Evolutionary conservation across 1,140 invertebrate species (phyloP).

Genomic region (Aphelinus atriplicis): DNA sequence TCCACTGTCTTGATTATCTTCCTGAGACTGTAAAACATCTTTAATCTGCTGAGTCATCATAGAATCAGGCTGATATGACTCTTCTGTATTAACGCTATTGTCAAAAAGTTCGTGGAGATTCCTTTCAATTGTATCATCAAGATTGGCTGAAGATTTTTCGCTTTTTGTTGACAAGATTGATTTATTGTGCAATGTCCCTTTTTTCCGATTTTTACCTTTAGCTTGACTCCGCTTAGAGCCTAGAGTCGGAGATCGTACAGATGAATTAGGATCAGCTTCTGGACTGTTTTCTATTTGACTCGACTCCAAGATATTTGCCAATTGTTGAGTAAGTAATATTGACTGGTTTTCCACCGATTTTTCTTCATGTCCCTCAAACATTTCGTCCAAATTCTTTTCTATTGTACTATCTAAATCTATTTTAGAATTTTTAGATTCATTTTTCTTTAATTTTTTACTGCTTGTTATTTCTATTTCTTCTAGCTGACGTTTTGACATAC

Average conservation of each 20-base stretch:
- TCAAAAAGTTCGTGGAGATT: conserved; percentile 52
- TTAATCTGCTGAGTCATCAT: conserved; percentile 48
- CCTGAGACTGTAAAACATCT: conserved; percentile 46
- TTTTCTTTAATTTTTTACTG: conserved; percentile 22
- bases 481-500: conserved; percentile 10
- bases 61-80: conserved; percentile 18
- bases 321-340: conserved; percentile 46
- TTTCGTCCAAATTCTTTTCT: conserved; percentile 47
- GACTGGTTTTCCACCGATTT: conserved; percentile 1
- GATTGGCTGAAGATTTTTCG: conserved; percentile 29
- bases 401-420: conserved; percentile 43
- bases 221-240: background rate
- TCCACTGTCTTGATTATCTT: background rate
- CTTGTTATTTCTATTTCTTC: conserved; percentile 6
- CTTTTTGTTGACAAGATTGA: background rate
- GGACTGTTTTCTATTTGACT: conserved; percentile 24
- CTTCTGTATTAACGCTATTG: conserved; percentile 14
- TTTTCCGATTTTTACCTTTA: conserved; percentile 2
- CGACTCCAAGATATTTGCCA: conserved; percentile 47
- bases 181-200: background rate
- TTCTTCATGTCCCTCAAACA: conserved; percentile 46
- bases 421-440: background rate
- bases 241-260: conserved; percentile 21
- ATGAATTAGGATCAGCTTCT: background rate
- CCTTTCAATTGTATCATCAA: conserved; percentile 49